phyloP scores from a whole-genome alignment of 2,113 vertebrate species.

The Misgurnus anguillicaudatus region DNA sequence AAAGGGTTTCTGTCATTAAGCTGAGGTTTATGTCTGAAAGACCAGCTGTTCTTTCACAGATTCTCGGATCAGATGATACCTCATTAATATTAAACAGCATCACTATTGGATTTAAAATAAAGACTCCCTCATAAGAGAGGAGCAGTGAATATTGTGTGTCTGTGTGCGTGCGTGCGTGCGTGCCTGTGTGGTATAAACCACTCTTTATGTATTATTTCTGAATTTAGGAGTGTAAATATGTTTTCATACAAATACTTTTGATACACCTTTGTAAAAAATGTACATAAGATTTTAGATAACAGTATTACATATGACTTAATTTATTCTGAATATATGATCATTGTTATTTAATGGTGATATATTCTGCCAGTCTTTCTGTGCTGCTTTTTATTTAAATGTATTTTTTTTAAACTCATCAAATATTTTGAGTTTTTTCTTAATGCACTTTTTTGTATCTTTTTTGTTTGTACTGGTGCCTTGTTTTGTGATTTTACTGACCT shows the following conservation, averaged over 20 bases:
- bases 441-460: constrained; percentile 16
- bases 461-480: constrained; percentile 51
- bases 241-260: constrained; percentile 78
- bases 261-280: constrained; percentile 78
- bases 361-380: constrained; percentile 69
- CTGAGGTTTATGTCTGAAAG: neutral
- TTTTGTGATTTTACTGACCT: constrained; percentile 3
- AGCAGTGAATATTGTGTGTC: constrained; percentile 25
- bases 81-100: constrained; percentile 24
- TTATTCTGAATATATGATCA: constrained; percentile 73
- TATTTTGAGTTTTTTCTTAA: constrained; percentile 30
- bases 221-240: constrained; percentile 76
- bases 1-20: neutral
- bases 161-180: constrained; percentile 40
- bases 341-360: constrained; percentile 69
- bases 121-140: constrained; percentile 9
- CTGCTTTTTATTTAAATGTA: constrained; percentile 47
- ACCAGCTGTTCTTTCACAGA: constrained; percentile 15
- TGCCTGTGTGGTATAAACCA: constrained; percentile 51
- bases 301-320: constrained; percentile 70
- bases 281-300: constrained; percentile 81
- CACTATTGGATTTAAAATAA: constrained; percentile 22
- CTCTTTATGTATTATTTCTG: constrained; percentile 50
- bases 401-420: neutral
- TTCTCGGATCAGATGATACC: constrained; percentile 24